Evolutionary conservation across 2,888 invertebrate genomes (phyloP).

Genomic region (Odontocolon sp.): DNA sequence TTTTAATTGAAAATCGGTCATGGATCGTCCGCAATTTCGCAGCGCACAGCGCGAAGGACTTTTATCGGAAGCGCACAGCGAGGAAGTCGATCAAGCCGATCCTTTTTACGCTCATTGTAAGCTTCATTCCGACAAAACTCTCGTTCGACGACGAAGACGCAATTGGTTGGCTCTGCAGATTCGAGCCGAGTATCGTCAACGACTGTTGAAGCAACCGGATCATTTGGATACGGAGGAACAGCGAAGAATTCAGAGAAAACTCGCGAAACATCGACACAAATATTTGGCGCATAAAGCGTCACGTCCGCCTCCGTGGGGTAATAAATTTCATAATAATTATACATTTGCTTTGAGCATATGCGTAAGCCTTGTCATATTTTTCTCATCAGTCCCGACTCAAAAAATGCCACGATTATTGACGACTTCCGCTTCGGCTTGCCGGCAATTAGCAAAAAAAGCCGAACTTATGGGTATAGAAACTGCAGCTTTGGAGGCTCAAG

Average conservation of each 20-base stretch:
- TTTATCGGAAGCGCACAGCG: constrained; percentile 94
- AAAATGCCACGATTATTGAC: constrained; percentile 96
- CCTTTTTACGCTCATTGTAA: constrained; percentile 99
- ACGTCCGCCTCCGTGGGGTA: constrained; percentile 93
- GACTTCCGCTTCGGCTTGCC: constrained; percentile 94
- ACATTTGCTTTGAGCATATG: too few relatives aligned
- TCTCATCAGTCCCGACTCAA: constrained; percentile 92
- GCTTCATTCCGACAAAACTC: constrained; percentile 95
- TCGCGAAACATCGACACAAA: constrained; percentile 92
- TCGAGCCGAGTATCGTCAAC: constrained; percentile 87
- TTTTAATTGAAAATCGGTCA: constrained; percentile 3
- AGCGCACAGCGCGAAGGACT: constrained; percentile 97
- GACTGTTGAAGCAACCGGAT: constrained; percentile 83
- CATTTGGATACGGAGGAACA: constrained; percentile 87
- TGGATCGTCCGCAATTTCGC: constrained; percentile 37
- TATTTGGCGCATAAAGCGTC: constrained; percentile 89
- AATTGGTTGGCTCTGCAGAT: constrained; percentile 94
- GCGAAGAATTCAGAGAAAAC: constrained; percentile 89
- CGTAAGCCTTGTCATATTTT: constrained; percentile 50
- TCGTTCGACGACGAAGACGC: constrained; percentile 89
- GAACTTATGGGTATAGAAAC: constrained; percentile 95
- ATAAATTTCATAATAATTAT: too few relatives aligned
- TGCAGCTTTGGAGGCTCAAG: constrained; percentile 90
- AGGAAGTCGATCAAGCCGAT: constrained; percentile 95
- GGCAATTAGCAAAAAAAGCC: constrained; percentile 91